Evolutionary conservation across 2,797 vertebrate genomes (phyloP).

Genomic region (Triplophysa yarkandensis): DNA sequence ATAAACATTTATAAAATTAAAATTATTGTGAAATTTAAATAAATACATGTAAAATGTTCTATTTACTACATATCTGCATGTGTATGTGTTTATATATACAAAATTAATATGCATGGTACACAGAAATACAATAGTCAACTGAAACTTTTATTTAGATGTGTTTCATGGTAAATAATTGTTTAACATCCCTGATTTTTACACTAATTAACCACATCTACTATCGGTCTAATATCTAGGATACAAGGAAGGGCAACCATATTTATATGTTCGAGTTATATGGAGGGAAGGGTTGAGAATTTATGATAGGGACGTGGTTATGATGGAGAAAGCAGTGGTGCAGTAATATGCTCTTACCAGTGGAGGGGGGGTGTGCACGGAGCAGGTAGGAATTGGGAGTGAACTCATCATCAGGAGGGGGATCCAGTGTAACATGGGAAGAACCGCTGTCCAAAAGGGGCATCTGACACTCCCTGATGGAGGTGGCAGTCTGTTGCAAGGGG

Average conservation of each 20-base stretch:
- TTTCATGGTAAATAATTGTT: too few species aligned
- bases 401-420: constrained; percentile 86
- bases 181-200: too few species aligned
- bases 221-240: background rate
- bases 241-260: background rate
- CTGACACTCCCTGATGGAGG: constrained; percentile 82
- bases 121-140: too few species aligned
- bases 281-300: background rate
- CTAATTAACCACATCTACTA: background rate
- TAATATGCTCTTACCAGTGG: constrained; percentile 79
- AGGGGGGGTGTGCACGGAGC: constrained; percentile 81
- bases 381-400: constrained; percentile 89
- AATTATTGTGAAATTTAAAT: too few species aligned
- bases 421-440: constrained; percentile 87
- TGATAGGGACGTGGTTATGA: constrained; percentile 1
- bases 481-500: constrained; percentile 84
- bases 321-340: constrained; percentile 6
- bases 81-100: too few species aligned
- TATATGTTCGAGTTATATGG: background rate
- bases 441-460: constrained; percentile 91
- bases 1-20: too few species aligned
- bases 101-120: too few species aligned
- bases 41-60: too few species aligned
- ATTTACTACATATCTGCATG: too few species aligned
- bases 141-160: too few species aligned